These are phyloP conservation scores for Ceratina australensis DNA, from an alignment of 1,140 invertebrate genomes.

Conservation along the genomic window DNA sequence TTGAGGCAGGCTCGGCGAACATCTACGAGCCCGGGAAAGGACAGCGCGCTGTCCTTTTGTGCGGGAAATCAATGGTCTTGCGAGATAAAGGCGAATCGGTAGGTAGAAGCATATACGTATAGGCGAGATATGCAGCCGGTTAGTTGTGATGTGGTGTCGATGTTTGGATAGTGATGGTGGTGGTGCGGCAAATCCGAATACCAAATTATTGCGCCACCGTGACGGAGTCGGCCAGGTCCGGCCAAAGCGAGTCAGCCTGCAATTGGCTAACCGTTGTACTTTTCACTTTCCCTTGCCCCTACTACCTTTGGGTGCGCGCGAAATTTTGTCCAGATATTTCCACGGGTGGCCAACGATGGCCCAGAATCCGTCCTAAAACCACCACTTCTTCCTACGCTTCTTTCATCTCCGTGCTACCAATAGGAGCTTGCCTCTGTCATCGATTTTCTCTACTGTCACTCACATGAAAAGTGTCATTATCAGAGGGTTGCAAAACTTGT, in stretches of 20 bases:
- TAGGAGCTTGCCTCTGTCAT: neutral
- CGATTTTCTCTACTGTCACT: no score
- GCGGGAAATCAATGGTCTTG: slow-evolving; percentile 31
- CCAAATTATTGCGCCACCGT: slow-evolving; percentile 77
- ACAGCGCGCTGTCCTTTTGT: slow-evolving; percentile 1
- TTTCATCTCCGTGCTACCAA: neutral
- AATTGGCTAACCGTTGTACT: slow-evolving; percentile 75
- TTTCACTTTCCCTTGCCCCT: slow-evolving; percentile 74
- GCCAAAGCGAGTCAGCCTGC: slow-evolving; percentile 63
- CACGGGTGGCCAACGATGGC: slow-evolving; percentile 44
- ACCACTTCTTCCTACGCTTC: neutral
- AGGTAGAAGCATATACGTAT: slow-evolving; percentile 16
- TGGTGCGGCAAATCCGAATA: slow-evolving; percentile 70
- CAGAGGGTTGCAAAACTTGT: no score
- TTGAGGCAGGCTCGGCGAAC: neutral
- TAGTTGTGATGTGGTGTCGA: neutral
- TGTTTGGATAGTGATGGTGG: neutral
- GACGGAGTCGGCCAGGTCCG: slow-evolving; percentile 64
- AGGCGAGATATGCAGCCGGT: slow-evolving; percentile 49
- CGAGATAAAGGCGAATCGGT: slow-evolving; percentile 40
- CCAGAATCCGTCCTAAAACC: slow-evolving; percentile 59
- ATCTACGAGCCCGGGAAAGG: neutral
- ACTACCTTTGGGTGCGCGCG: slow-evolving; percentile 30
- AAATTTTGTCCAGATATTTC: slow-evolving; percentile 63
- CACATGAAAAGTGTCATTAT: no score